These are phyloP conservation scores for Danionella cerebrum DNA, from an alignment of 2,113 vertebrate genomes.

Conservation along the genomic window DNA sequence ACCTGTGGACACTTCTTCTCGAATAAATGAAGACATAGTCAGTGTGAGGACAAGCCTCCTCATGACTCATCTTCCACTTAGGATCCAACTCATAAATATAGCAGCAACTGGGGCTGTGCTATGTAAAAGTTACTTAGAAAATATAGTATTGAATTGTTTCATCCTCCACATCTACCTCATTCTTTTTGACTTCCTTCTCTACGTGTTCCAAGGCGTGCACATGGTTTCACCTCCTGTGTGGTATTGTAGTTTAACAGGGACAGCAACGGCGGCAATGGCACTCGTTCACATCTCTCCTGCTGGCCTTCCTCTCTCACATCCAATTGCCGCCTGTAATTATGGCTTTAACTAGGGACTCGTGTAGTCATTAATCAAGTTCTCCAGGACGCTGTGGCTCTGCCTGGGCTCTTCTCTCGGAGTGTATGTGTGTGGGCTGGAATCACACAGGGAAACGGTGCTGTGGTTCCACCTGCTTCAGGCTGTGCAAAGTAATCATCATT, in stretches of 20 bases:
- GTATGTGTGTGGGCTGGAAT: slow-evolving; percentile 7
- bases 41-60: not conserved
- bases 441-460: not conserved
- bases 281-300: not conserved
- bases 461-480: not conserved
- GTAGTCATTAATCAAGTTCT: slow-evolving; percentile 38
- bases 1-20: slow-evolving; percentile 44
- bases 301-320: slow-evolving; percentile 19
- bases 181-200: not conserved
- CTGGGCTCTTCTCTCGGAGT: not conserved
- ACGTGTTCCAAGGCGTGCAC: not conserved
- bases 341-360: slow-evolving; percentile 25
- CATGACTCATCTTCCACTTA: not conserved
- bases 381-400: not conserved
- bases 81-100: not conserved
- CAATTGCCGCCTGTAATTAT: slow-evolving; percentile 38
- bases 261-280: not conserved
- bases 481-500: not conserved
- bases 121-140: too few relatives aligned
- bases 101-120: too few relatives aligned
- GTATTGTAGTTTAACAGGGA: slow-evolving; percentile 18
- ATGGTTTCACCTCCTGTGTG: not conserved
- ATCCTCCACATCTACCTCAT: too few relatives aligned
- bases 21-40: slow-evolving; percentile 36
- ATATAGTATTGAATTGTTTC: too few relatives aligned